Percentiles rank a stretch among this genome's conserved stretches.
These are phyloP conservation scores for Onthophagus taurus DNA, from an alignment of 1,140 invertebrate genomes.

Conservation along the genomic window DNA sequence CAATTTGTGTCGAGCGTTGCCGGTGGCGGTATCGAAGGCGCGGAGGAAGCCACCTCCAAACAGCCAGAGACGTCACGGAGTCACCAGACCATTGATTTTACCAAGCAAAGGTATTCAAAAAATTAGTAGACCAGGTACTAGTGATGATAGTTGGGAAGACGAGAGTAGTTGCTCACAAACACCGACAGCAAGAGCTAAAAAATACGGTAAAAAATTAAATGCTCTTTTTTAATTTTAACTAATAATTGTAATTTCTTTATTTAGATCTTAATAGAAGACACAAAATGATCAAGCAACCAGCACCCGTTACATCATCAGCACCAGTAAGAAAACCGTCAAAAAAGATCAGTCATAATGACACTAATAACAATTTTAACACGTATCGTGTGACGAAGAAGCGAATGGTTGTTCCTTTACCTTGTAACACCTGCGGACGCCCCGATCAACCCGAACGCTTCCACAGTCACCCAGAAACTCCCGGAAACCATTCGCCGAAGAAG, in stretches of 20 bases:
- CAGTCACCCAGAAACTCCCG: constrained; percentile 43
- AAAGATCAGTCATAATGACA: neutral
- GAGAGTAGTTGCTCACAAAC: constrained; percentile 22
- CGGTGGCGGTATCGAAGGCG: constrained; percentile 10
- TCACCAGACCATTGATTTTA: constrained; percentile 21
- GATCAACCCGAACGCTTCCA: constrained; percentile 50
- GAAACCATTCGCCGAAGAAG: constrained; percentile 14
- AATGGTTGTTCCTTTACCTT: constrained; percentile 38
- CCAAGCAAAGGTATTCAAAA: constrained; percentile 12
- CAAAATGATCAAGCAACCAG: constrained; percentile 11
- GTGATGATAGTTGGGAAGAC: constrained; percentile 24
- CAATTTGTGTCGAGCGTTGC: constrained; percentile 29
- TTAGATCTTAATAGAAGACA: neutral
- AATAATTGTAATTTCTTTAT: too few species aligned
- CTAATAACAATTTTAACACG: constrained; percentile 10
- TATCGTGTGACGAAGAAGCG: neutral
- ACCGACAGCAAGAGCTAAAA: constrained; percentile 15
- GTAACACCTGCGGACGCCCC: constrained; percentile 45
- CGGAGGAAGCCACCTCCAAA: neutral
- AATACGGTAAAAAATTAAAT: neutral
- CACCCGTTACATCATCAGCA: neutral
- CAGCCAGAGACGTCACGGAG: neutral
- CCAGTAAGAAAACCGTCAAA: neutral
- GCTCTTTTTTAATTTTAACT: neutral
- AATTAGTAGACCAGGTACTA: constrained; percentile 9